Conservation (phyloP, 2,113 vertebrate species). For the Bubo scandiacus region DNA sequence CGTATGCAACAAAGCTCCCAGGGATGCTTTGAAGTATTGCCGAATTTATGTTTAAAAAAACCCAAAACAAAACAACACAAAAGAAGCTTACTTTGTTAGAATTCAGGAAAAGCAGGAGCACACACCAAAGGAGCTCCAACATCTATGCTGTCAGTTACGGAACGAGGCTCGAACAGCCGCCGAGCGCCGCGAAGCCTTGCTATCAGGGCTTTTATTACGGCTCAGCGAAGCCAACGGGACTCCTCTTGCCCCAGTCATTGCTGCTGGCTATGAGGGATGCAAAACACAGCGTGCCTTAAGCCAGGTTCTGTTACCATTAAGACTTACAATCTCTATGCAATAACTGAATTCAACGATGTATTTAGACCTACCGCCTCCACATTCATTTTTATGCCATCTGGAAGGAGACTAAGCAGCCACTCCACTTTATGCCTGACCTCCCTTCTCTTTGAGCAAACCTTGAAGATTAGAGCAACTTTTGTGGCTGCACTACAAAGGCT, state of each 20-base stretch:
- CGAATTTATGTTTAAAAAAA: not conserved
- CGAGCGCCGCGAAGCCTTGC: accelerated
- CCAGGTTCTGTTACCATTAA: not conserved
- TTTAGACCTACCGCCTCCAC: not conserved
- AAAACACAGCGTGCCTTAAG: not conserved
- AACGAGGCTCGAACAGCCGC: not conserved
- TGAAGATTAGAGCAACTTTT: not conserved
- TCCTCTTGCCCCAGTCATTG: not conserved
- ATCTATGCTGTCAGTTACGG: not conserved
- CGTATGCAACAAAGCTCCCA: not conserved
- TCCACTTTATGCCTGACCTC: not conserved
- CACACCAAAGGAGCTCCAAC: not conserved
- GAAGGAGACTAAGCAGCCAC: not conserved
- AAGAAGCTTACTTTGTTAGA: not conserved
- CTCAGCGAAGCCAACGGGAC: not conserved
- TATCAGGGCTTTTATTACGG: too few species aligned
- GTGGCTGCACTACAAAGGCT: not conserved
- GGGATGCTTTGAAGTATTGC: not conserved
- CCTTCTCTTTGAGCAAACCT: not conserved
- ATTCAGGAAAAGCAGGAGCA: not conserved
- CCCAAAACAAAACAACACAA: not conserved
- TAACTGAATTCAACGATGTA: not conserved
- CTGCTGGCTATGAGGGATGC: not conserved
- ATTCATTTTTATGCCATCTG: not conserved
- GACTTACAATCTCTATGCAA: not conserved